Conservation (phyloP, 2,888 invertebrate genomes). For the Orgyia antiqua region DNA sequence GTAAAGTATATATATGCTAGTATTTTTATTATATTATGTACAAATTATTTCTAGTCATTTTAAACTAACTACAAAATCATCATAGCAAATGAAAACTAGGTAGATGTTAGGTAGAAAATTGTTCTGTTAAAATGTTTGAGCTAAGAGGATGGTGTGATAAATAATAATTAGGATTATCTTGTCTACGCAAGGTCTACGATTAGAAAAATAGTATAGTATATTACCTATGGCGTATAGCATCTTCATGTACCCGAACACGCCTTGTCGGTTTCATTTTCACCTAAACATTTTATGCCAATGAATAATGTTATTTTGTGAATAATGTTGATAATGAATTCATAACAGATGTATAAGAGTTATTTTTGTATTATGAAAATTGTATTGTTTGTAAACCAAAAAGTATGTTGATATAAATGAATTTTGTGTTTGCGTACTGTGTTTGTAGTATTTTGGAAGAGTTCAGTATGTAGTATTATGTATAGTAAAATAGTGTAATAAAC, state of each 20-base stretch:
- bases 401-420: too few species aligned
- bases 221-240: conserved; percentile 77
- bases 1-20: too few species aligned
- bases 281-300: conserved; percentile 74
- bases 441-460: too few species aligned
- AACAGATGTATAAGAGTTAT: conserved; percentile 7
- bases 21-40: too few species aligned
- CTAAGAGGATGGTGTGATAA: conserved; percentile 21
- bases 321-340: conserved; percentile 14
- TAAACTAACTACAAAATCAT: conserved; percentile 27
- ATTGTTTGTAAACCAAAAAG: too few species aligned
- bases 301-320: conserved; percentile 32
- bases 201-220: conserved; percentile 51
- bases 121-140: conserved; percentile 20
- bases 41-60: conserved; percentile 15
- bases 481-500: too few species aligned
- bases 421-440: conserved; percentile 7
- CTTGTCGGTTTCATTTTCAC: conserved; percentile 76
- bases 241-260: conserved; percentile 76
- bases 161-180: conserved; percentile 28
- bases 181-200: conserved; percentile 51
- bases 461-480: too few species aligned
- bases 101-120: conserved; percentile 20
- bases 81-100: conserved; percentile 26
- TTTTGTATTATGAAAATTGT: neutral